Percentiles rank a stretch among this genome's conserved stretches.
These are phyloP conservation scores for Sesamia nonagrioides DNA, from an alignment of 1,140 invertebrate genomes.

Conservation along the genomic window DNA sequence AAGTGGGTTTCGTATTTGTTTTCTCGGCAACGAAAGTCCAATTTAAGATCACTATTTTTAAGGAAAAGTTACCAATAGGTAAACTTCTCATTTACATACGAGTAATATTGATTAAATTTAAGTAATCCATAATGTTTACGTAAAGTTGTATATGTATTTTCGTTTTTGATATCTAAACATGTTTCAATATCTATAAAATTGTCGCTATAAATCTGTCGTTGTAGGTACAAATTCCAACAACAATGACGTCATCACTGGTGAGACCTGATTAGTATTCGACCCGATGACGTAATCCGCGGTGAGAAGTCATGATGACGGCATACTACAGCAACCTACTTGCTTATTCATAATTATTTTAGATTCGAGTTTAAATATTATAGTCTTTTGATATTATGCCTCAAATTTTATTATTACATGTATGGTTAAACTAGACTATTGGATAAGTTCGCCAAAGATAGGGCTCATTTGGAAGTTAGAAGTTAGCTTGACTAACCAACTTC, in stretches of 20 bases:
- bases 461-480: too few species aligned
- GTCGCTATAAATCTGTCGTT: slow-evolving; percentile 11
- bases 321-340: slow-evolving; percentile 50
- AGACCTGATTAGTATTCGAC: slow-evolving; percentile 59
- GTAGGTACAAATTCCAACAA: slow-evolving; percentile 31
- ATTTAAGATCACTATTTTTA: too few species aligned
- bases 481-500: too few species aligned
- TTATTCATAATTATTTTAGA: slow-evolving; percentile 55
- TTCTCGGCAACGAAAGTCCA: too few species aligned
- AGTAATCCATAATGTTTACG: too few species aligned
- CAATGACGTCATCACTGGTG: slow-evolving; percentile 55
- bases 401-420: background rate
- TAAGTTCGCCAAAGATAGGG: too few species aligned
- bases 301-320: slow-evolving; percentile 73
- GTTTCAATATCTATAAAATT: background rate
- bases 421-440: background rate
- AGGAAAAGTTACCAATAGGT: too few species aligned
- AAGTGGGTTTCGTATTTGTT: too few species aligned
- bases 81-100: too few species aligned
- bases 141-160: too few species aligned
- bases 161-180: background rate
- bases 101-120: too few species aligned
- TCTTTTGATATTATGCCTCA: background rate
- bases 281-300: slow-evolving; percentile 71
- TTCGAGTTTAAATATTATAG: background rate